These are phyloP conservation scores for Chrosomus eos DNA, from an alignment of 2,797 vertebrate species.

Conservation along the genomic window DNA sequence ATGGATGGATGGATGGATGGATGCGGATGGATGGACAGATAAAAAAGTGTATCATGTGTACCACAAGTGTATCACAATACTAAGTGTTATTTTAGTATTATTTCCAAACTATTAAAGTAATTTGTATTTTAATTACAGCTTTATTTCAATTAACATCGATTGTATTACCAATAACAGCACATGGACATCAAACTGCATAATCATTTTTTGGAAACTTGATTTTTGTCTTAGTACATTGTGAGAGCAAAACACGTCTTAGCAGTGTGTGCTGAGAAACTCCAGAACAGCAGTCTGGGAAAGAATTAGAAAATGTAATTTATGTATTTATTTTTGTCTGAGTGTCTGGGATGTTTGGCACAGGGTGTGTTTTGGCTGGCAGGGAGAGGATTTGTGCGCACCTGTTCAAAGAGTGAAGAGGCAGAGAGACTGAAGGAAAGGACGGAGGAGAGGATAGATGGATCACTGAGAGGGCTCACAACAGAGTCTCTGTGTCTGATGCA, in stretches of 20 bases:
- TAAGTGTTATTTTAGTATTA: too few species aligned
- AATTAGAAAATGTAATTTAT: not conserved
- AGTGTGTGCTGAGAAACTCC: slow-evolving; percentile 1
- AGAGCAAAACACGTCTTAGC: not conserved
- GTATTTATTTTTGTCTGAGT: not conserved
- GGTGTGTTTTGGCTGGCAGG: slow-evolving; percentile 33
- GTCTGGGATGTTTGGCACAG: slow-evolving; percentile 41
- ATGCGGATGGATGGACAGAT: too few species aligned
- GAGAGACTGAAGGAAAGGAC: slow-evolving; percentile 27
- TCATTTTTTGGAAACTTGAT: too few species aligned
- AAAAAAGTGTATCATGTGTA: too few species aligned
- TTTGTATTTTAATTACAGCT: not conserved
- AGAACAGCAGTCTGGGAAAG: not conserved
- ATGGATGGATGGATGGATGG: not conserved
- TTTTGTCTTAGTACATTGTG: not conserved
- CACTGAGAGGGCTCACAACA: slow-evolving; percentile 53
- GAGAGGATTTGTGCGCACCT: slow-evolving; percentile 52
- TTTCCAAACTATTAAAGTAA: too few species aligned
- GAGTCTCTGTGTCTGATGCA: slow-evolving; percentile 58
- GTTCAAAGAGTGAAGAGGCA: slow-evolving; percentile 46
- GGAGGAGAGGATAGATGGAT: slow-evolving; percentile 41
- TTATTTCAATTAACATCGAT: not conserved
- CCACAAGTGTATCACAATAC: too few species aligned
- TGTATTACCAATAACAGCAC: not conserved
- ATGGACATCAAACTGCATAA: not conserved